Evolutionary conservation across 2,113 vertebrate genomes (phyloP), one percentile per base, ranked within the genome.

Genomic region (Cyanoderma ruficeps): DNA sequence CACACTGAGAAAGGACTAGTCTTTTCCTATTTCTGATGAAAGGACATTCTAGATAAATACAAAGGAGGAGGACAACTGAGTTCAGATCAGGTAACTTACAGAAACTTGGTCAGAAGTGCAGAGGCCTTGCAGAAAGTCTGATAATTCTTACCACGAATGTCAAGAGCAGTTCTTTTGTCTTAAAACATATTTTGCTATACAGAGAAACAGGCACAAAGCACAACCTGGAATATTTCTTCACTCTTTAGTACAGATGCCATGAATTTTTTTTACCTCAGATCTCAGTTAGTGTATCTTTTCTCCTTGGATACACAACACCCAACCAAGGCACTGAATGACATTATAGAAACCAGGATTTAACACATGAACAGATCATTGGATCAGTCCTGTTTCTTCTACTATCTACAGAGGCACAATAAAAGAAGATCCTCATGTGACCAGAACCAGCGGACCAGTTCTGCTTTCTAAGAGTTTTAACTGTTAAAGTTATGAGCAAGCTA

Each of bases 301-400:
- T 68, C 44, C n/a, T 25, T 44, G 37, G n/a, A 88, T 71, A 69
- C 12, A 28, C 41, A 35, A 64, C 8, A 71, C 4, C 12, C 23
- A 8, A 55, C 24, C 27, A 41, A 52, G 9, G 16, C 49, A 70
- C 1, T 35, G 20, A 77, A 60, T 22, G 13, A 78, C n/a, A 31
- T 2, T 37, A 22, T 0, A 42, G 53, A 83, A 93, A 85, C 6
- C 8, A 63, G 11, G 27, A 91, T 52, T 44, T 53, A 75, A 55
- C 13, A 22, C 9, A 35, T 2, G 15, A 53, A 83, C 82, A 11
- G 15, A 57, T 31, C 3, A 16, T 12, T 0, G 0, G 39, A 47
- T 28, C 35, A 41, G 24, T n/a, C 37, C 30, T 55, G 2, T 9
- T 31, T 82, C 35, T 55, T 79, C 44, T 52, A 0, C 41, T 56